Conservation (phyloP, 1,140 invertebrate species). For the Diprion similis region DNA sequence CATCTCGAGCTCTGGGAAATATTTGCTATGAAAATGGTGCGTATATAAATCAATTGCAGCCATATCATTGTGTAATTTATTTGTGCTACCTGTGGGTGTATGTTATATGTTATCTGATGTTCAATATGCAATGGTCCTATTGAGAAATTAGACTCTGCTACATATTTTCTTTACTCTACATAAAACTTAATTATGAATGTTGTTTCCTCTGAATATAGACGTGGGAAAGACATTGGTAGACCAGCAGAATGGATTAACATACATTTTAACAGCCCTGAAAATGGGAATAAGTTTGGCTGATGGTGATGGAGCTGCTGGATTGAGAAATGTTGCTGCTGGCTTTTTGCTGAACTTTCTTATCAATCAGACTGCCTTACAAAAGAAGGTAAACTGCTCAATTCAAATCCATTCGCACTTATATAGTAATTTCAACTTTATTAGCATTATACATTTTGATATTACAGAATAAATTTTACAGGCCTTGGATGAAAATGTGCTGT, state of each 20-base stretch:
- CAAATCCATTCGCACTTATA: slow-evolving; percentile 13
- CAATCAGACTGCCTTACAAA: slow-evolving; percentile 71
- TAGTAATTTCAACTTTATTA: slow-evolving; percentile 6
- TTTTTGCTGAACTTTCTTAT: slow-evolving; percentile 83
- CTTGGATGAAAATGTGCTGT: slow-evolving; percentile 72
- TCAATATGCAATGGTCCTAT: slow-evolving; percentile 8
- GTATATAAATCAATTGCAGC: slow-evolving; percentile 31
- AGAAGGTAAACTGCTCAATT: slow-evolving; percentile 40
- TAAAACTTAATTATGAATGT: background rate
- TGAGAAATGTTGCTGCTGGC: slow-evolving; percentile 69
- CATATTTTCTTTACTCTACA: slow-evolving; percentile 14
- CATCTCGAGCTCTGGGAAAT: slow-evolving; percentile 83
- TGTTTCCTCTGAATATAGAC: slow-evolving; percentile 37
- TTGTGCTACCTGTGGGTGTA: too few species aligned
- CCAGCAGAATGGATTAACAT: slow-evolving; percentile 65
- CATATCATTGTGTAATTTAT: slow-evolving; percentile 11
- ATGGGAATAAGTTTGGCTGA: slow-evolving; percentile 38
- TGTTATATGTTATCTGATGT: too few species aligned
- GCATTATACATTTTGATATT: slow-evolving; percentile 15
- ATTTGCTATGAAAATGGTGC: slow-evolving; percentile 87
- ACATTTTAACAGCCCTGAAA: slow-evolving; percentile 45
- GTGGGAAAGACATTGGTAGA: slow-evolving; percentile 66
- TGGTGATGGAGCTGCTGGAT: slow-evolving; percentile 40
- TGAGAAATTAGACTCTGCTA: slow-evolving; percentile 8
- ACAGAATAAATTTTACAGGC: slow-evolving; percentile 53